phyloP scores from a whole-genome alignment of 2,888 invertebrate genomes.

The Rotaria sp. region DNA sequence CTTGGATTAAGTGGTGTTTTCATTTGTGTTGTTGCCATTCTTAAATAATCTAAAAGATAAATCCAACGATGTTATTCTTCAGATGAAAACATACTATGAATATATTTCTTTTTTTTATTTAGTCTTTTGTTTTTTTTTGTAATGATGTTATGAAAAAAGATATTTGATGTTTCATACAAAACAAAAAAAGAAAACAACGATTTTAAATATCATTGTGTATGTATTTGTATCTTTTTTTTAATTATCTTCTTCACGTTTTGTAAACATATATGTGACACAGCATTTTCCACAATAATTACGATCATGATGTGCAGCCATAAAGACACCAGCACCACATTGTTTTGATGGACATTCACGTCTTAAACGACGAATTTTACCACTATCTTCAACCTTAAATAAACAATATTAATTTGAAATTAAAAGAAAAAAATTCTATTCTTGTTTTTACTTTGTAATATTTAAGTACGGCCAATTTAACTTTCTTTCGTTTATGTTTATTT shows the following conservation, averaged over 20 bases:
- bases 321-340: slow-evolving; percentile 94
- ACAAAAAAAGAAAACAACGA: neutral
- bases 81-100: too few species aligned
- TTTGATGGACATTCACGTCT: slow-evolving; percentile 90
- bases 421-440: neutral
- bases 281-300: slow-evolving; percentile 98
- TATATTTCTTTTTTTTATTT: neutral
- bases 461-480: slow-evolving; percentile 95
- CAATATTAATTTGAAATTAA: slow-evolving; percentile 68
- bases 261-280: slow-evolving; percentile 42
- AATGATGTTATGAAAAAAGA: neutral
- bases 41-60: neutral
- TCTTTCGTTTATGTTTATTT: slow-evolving; percentile 99
- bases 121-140: neutral
- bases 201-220: neutral
- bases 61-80: neutral
- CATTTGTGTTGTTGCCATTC: slow-evolving; percentile 10
- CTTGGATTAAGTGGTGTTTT: slow-evolving; percentile 69
- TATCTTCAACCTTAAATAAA: slow-evolving; percentile 89
- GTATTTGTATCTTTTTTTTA: slow-evolving; percentile 32
- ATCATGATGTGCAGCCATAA: slow-evolving; percentile 99
- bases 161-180: slow-evolving; percentile 7
- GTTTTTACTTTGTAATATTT: slow-evolving; percentile 90
- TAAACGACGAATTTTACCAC: slow-evolving; percentile 88
- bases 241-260: slow-evolving; percentile 43